Evolutionary conservation across 1,140 invertebrate genomes (phyloP), one percentile per base, ranked within the genome.

Genomic region (Plutomurus gul): DNA sequence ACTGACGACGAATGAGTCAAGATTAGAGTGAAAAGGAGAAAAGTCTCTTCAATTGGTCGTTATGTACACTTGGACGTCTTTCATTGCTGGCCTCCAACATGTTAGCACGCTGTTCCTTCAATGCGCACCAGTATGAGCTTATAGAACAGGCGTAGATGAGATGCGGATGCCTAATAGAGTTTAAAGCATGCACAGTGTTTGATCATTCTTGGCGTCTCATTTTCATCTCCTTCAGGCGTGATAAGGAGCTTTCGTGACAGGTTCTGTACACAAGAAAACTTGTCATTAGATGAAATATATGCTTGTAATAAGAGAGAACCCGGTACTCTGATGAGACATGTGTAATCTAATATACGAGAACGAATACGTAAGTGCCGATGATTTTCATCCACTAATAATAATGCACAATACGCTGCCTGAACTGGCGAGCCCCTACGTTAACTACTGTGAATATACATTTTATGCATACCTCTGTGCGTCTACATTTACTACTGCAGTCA

Each of bases 231-330:
- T 72, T 39, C 3, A 43, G 70, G 70, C 70, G 70, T 72, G 70
- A 72, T 72, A 43, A 72, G 70, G 37, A 72, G 70, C 70, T 72
- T 72, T 72, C 70, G 70, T 72, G 70, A 72, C 70, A 72, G 40
- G 70, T 72, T 72, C 70, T 72, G 70, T 72, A 72, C 37, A 72
- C 70, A 72, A 27, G 70, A 72, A 72, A 72, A 72, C 70, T 72
- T 72, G 70, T 72, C 70, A 72, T 72, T 72, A 72, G 22, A 72
- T 72, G 70, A 72, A 72, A 72, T 72, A 72, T 72, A 72, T 27
- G 70, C 37, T 72, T 65, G 56, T 65, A 65, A 33, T 65, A 65
- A 65, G 56, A 56, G 8, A 65, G 56, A 65, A 36, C 56, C 56
- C 56, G 56, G 56, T 65, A 36, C 56, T n/a, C n/a, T 65, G 27